Evolutionary conservation across 2,113 vertebrate genomes (phyloP), one percentile per base, ranked within the genome.

Genomic region (Tursiops truncatus): DNA sequence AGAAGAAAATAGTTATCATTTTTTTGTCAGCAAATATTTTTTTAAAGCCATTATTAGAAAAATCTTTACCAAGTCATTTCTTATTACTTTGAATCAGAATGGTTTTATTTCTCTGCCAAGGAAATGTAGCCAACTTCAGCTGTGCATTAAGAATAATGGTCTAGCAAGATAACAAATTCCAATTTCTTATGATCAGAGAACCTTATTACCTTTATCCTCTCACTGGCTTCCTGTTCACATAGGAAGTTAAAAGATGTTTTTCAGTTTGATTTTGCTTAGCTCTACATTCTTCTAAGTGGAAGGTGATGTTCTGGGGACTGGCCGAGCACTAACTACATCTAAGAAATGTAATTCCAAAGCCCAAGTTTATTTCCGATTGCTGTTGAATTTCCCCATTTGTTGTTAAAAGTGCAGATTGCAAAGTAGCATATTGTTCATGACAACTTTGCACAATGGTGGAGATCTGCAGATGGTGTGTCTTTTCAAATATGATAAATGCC

Each of bases 151-250:
- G 92, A 95, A 95, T 95, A 96, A 97, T 92, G 86, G 95, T 89
- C 90, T 90, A 70, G 87, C 77, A 92, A 97, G 96, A 97, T 73
- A 97, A 93, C 76, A 81, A 97, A 96, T 95, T 97, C 89, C 96
- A 94, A 95, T 97, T 97, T 97, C 96, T 93, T 93, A 60, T 82
- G 91, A 97, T 97, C 96, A 93, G 96, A 97, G 84, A 96, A 85
- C 89, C 95, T 91, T 96, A 96, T 94, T 96, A 97, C 76, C 65
- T 97, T 96, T 81, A 94, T 96, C 80, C 84, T 50, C 38, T 94
- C 20, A 6, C 81, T 93, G 90, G 68, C 87, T 96, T 97, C 95
- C 96, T 97, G 71, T 82, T 96, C 97, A 93, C 85, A 74, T 47
- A 77, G 96, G 81, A 97, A 85, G 95, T 86, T 94, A 89, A 93